Percentiles rank a stretch among this genome's conserved stretches.
Conservation (phyloP, 1,140 invertebrate species). For the Diorhabda sublineata region DNA sequence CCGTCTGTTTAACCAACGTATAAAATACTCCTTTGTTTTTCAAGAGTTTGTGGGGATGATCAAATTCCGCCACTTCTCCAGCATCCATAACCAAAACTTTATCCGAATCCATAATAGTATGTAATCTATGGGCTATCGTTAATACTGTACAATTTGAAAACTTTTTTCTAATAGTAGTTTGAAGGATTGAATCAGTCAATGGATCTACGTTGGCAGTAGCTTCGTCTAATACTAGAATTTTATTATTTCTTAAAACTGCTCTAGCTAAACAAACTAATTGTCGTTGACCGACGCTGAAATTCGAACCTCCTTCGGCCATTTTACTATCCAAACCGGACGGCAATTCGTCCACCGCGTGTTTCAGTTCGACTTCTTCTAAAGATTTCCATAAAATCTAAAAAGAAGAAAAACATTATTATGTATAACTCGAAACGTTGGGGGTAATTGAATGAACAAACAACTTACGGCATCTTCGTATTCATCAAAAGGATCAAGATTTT, state of each 20-base stretch:
- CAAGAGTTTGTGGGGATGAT: constrained; percentile 58
- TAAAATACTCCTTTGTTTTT: constrained; percentile 54
- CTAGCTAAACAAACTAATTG: constrained; percentile 56
- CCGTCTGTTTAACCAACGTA: constrained; percentile 62
- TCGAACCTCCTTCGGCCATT: constrained; percentile 42
- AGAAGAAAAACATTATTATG: constrained; percentile 53
- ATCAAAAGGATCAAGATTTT: constrained; percentile 83
- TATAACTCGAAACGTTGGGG: constrained; percentile 53
- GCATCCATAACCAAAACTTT: constrained; percentile 54
- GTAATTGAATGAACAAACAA: constrained; percentile 49
- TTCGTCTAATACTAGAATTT: constrained; percentile 40
- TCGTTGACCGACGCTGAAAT: constrained; percentile 54
- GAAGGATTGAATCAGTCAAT: constrained; percentile 59
- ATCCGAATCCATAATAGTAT: constrained; percentile 69
- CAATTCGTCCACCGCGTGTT: constrained; percentile 50
- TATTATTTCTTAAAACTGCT: constrained; percentile 60
- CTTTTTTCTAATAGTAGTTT: constrained; percentile 58
- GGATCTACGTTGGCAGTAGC: constrained; percentile 59
- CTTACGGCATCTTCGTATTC: constrained; percentile 69
- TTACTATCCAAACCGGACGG: constrained; percentile 45
- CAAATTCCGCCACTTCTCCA: constrained; percentile 54
- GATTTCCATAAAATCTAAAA: constrained; percentile 68
- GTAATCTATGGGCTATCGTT: constrained; percentile 64
- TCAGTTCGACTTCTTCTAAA: constrained; percentile 72
- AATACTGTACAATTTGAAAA: constrained; percentile 50